Base-by-base conservation (phyloP, 37 sponge, comb jelly and placozoan species). In the Spongia lamella region DNA sequence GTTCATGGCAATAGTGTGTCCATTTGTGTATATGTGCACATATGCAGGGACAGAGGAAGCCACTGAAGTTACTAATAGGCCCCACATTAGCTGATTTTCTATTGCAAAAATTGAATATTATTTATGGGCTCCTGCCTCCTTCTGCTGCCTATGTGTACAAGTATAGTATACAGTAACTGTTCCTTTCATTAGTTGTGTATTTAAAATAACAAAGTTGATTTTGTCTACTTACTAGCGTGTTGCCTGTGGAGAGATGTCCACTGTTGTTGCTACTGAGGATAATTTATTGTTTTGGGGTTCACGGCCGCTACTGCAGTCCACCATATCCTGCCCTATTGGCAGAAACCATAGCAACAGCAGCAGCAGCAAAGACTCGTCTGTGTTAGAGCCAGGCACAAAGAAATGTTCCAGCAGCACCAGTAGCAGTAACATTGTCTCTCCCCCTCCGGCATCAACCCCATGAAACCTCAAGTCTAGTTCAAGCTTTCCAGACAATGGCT, bases 201-300 rank as follows among this genome's bases (percentile, higher is more conserved):
- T 34, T 76, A 26, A 4, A 2, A 3, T 21, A 7, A 62, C 2
- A 1, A 30, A 26, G 54, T 69, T 13, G 19, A 15, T 55, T 1
- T 4, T 27, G 1, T 56, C 32, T 69, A 16, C 51, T 17, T 75
- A 43, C 2, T 73, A 94, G 95, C 77, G 37, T 22, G 87, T 93
- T 38, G 75, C 86, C 4, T 93, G 91, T 59, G 73, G 86, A 64
- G 97, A 90, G 56, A 67, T 85, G 27, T 78, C 79, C 32, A 88
- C 92, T 11, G 72, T 93, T 9, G 88, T 88, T 3, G 84, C 79
- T 14, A 84, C 89, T 59, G 92, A 93, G 40, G 72, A 84, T 31
- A 86, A 86, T 55, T 81, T 95, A 63, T 38, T 79, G 38, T 14
- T 91, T 24, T 95, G 96, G 96, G 96, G 96, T 15, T 83, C 85